Evolutionary conservation across 1,140 invertebrate species (phyloP), one percentile per base, ranked within the genome.

Genomic region (Lysiphlebus fabarum): DNA sequence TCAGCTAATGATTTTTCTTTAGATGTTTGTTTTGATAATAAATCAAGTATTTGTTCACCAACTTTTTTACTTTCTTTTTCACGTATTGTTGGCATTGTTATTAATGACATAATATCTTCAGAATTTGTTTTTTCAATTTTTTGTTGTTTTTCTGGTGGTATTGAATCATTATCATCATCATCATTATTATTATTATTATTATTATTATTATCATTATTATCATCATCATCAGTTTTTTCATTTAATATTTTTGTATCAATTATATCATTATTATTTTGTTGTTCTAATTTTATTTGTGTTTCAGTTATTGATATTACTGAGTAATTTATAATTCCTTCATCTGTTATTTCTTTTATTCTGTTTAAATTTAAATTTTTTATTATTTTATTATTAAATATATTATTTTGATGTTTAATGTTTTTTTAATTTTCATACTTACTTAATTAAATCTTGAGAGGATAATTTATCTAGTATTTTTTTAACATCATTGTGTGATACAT

Each of bases 1-100:
- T 98, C 94, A 11, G 94, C 91, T 14, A 98, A 78, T 0, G 90
- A 94, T 70, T 90, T 87, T 76, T 99, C 95, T 81, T 98, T 98
- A 2, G 94, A 95, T 4, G 95, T 97, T 17, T 95, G 95, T 78
- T 95, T 95, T 63, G 92, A 96, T 0, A 99, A 78, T 7, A 99
- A 77, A 72, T 96, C 92, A 61, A 96, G 81, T 58, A 98, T 98
- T 79, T 98, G 95, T 81, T 98, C 95, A 2, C 93, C 94, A 7
- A 97, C 85, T 80, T 95, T 91, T 76, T 98, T 98, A 63, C 87
- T 95, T 73, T 96, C 93, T 74, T 95, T 94, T 74, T 99, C 95
- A 69, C 93, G 85, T 49, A 93, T 94, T 0, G 95, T 96, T 14
- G 95, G 91, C 85, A 95, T 90, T 9, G 93, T 92, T 45, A 99